These are phyloP conservation scores for Notodonta dromedarius DNA, from an alignment of 2,888 invertebrate genomes.

Conservation along the genomic window DNA sequence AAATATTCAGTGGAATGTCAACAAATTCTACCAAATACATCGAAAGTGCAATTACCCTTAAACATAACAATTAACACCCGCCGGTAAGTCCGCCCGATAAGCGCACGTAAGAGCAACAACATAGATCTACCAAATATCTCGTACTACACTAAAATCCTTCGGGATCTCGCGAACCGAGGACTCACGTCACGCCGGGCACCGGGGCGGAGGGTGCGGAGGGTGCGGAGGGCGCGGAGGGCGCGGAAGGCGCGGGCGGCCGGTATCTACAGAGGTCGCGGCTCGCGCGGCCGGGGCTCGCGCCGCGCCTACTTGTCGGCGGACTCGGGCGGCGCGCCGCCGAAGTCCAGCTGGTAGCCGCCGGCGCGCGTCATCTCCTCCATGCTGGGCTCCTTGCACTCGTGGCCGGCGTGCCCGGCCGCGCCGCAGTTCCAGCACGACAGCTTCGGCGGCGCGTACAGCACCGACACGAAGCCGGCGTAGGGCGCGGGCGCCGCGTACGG, in stretches of 20 bases:
- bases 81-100: constrained; percentile 53
- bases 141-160: constrained; percentile 48
- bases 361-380: constrained; percentile 96
- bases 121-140: constrained; percentile 50
- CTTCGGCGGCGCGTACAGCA: constrained; percentile 85
- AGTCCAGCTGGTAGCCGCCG: constrained; percentile 88
- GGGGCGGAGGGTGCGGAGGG: constrained; percentile 10
- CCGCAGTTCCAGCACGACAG: constrained; percentile 97
- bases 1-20: constrained; percentile 46
- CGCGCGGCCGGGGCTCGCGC: constrained; percentile 32
- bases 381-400: constrained; percentile 95
- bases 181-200: constrained; percentile 34
- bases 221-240: not conserved
- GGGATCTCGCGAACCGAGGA: constrained; percentile 32
- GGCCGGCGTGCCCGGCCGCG: constrained; percentile 91
- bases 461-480: constrained; percentile 78
- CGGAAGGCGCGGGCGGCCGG: not conserved
- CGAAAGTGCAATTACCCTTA: constrained; percentile 71
- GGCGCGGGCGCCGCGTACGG: constrained; percentile 74
- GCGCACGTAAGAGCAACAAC: constrained; percentile 57
- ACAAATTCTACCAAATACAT: constrained; percentile 42
- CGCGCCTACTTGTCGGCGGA: constrained; percentile 66
- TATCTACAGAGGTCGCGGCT: constrained; percentile 26
- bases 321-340: constrained; percentile 79
- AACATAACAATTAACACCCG: constrained; percentile 46